Base-by-base conservation (phyloP, 2,797 vertebrate genomes). In the Balearica regulorum region DNA sequence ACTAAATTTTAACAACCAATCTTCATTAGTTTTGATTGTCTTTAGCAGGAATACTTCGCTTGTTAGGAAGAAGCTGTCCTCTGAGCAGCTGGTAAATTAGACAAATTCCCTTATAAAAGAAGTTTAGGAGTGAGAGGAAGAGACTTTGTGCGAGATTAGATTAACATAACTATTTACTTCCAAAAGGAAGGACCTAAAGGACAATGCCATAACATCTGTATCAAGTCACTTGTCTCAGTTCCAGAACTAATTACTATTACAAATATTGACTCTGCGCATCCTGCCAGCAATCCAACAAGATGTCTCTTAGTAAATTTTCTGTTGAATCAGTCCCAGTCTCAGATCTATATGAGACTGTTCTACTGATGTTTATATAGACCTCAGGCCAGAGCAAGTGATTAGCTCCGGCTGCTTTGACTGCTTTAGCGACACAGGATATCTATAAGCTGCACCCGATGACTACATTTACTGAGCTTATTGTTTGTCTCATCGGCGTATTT, bases 131-230 rank as follows among this genome's bases (percentile, higher is more conserved):
- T 75, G 60, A 86, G 70, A 88, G 60, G 53, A 95, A 83, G 49
- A 70, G 39, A 51, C 64, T 90, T 83, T 84, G 48, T 72, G 62
- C 76, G 82, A 95, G 75, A 94, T 94, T 93, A 90, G 81, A 89
- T 95, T 94, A 96, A 91, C 69, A 39, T 83, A 93, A 95, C 75
- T 94, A 53, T 96, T 94, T 93, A 89, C 44, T 93, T 95, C 83
- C 69, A 57, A 94, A 77, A 82, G 48, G 77, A 90, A 89, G 69
- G 77, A 80, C 78, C 68, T 77, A 81, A 81, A 68, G 89, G 71
- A 96, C 84, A 94, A 78, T 88, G 60, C 72, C 83, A 75, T 86
- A 92, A 62, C 64, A 57, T 72, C 51, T 43, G 43, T 82, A 90
- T 89, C 92, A 83, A 93, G 72, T 82, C 85, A 4, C 70, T 93